Base-by-base conservation (phyloP, 2,888 invertebrate species). In the Deilephila elpenor region DNA sequence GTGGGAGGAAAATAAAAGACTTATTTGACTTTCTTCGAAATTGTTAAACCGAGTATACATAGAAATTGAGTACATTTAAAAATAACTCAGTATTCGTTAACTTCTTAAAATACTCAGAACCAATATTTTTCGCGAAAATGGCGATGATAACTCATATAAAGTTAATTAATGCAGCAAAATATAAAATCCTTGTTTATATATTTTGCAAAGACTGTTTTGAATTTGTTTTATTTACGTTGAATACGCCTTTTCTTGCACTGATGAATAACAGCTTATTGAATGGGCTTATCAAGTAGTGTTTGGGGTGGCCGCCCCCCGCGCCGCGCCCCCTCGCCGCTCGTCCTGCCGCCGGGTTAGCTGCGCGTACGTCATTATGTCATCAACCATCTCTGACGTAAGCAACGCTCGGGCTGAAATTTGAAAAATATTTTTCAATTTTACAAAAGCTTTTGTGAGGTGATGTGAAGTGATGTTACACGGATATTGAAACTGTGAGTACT, bases 301-400 rank as follows among this genome's bases (percentile, higher is more conserved):
- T 72, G 77, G 79, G 80, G 75, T 71, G 64, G 19, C 70, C 74
- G 74, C 78, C 78, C 82, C 84, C 77, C 76, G 71, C 76, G 74
- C 75, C 74, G 64, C 77, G 75, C 74, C 19, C 74, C 73, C 17
- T 17, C 73, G 76, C 74, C 80, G 77, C 80, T 74, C 14, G 64
- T 29, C 82, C 81, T 78, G 83, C 86, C 83, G 82, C 75, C 74
- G 75, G 75, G 71, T 74, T 78, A 70, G 60, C 70, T 89, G 90
- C 91, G 89, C 89, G 82, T 82, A 88, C 88, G 90, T 89, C 90
- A 87, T 83, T 91, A 80, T 74, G 74, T 80, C 78, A 78, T 76
- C 80, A 81, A 81, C 86, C 84, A 84, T 78, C 86, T 82, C 83
- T 83, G 83, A 84, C 80, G 84, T 86, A 84, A 83, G 83, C 85